Conservation (phyloP, 1,140 invertebrate species). For the Sitobion miscanthi region DNA sequence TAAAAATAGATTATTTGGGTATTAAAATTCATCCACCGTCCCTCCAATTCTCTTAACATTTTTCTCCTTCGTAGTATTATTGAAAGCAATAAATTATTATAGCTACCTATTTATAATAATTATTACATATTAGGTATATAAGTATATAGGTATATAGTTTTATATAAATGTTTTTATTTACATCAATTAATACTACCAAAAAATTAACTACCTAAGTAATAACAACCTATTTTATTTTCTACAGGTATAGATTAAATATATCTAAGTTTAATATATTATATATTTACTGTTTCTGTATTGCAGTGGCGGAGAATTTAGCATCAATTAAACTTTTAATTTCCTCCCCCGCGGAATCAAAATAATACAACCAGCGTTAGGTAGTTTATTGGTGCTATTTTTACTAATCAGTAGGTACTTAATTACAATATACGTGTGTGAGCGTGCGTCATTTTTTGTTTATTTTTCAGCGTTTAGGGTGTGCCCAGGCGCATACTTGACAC, state of each 20-base stretch:
- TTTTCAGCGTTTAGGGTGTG: background rate
- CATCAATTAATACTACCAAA: background rate
- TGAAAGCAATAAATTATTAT: background rate
- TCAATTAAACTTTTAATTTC: background rate
- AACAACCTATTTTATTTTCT: background rate
- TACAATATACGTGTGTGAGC: background rate
- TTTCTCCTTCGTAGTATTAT: background rate
- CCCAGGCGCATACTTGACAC: background rate
- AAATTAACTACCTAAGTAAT: background rate
- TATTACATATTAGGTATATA: too few species aligned
- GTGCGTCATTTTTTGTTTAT: background rate
- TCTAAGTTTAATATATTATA: too few species aligned
- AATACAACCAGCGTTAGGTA: background rate
- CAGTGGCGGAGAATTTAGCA: background rate
- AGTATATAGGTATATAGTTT: too few species aligned
- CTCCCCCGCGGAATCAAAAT: background rate
- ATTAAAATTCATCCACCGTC: background rate
- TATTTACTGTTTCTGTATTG: background rate
- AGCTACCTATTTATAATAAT: too few species aligned
- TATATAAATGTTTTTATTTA: background rate
- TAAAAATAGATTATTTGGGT: background rate
- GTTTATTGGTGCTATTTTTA: too few species aligned
- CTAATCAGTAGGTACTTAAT: background rate
- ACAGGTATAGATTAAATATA: too few species aligned
- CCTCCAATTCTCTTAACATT: background rate